Evolutionary conservation across 2,888 invertebrate genomes (phyloP), one percentile per base, ranked within the genome.

Genomic region (Meteorus colon): DNA sequence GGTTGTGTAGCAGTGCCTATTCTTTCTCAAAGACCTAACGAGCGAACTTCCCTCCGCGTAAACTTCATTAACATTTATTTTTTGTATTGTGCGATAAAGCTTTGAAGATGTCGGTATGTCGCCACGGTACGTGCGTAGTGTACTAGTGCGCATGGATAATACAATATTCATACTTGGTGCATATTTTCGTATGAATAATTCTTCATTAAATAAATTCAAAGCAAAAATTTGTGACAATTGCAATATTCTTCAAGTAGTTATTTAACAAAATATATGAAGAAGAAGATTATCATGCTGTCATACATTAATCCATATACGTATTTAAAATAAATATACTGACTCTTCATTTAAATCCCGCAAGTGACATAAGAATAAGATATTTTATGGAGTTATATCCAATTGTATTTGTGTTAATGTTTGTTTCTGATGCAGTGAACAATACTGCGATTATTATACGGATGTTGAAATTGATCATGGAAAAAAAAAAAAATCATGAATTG

Each of bases 71-170:
- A 8, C 2, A 16, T 55, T n/a, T 31, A 55, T 70, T 12, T 29
- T 31, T 31, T 37, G 8, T 37, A 4, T 41, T 34, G 10, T 37
- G 37, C 41, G 45, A 45, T 45, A 48, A 16, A 72, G n/a, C 12
- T 29, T 67, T 60, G 66, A 77, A 71, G 73, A 82, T 82, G 82
- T 82, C 80, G 82, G 81, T 81, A 74, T 82, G 82, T 80, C 81
- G 81, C 73, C 80, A 82, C 70, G 82, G 82, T 82, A 82, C 74
- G 81, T 78, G 81, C 78, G 78, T 80, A 76, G 77, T 73, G 70
- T 59, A 37, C 75, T 74, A 69, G 65, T 74, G 78, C 78, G 79
- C 78, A 75, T 79, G 78, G 77, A 79, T 81, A 72, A 37, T 59
- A 74, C 66, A 41, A 31, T 59, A 48, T 37, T 24, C 74, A 62